These are phyloP conservation scores for Pandemis cinnamomeana DNA, from an alignment of 2,888 invertebrate genomes.

Conservation along the genomic window DNA sequence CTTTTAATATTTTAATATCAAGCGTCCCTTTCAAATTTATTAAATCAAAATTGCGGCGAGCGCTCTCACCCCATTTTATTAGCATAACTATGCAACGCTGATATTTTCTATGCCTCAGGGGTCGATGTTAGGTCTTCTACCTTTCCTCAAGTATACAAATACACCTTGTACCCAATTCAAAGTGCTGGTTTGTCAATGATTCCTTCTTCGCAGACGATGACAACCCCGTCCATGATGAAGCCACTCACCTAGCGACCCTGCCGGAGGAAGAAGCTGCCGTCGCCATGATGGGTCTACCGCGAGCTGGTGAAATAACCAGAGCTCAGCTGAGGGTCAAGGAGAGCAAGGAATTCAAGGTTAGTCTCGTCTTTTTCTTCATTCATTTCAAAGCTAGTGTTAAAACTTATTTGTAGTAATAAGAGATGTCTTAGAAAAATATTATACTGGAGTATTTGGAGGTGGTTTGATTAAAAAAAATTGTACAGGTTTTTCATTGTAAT, in stretches of 20 bases:
- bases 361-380: not conserved
- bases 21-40: not conserved
- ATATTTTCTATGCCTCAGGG: too few species aligned
- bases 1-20: too few species aligned
- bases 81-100: not conserved
- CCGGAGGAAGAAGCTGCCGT: conserved; percentile 91
- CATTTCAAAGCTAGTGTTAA: too few species aligned
- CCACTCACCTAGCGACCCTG: conserved; percentile 73
- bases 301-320: conserved; percentile 93
- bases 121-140: not conserved
- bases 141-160: not conserved
- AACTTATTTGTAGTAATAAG: too few species aligned
- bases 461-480: too few species aligned
- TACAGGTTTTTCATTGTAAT: too few species aligned
- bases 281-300: conserved; percentile 95
- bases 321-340: conserved; percentile 97
- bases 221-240: conserved; percentile 66
- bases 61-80: not conserved
- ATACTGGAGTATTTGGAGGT: too few species aligned
- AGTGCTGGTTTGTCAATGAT: not conserved
- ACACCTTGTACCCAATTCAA: not conserved
- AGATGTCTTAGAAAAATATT: too few species aligned
- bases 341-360: conserved; percentile 99
- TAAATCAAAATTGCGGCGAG: not conserved
- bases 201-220: conserved; percentile 65